Evolutionary conservation across 2,797 vertebrate genomes (phyloP).

Genomic region (Naso thynnoides): DNA sequence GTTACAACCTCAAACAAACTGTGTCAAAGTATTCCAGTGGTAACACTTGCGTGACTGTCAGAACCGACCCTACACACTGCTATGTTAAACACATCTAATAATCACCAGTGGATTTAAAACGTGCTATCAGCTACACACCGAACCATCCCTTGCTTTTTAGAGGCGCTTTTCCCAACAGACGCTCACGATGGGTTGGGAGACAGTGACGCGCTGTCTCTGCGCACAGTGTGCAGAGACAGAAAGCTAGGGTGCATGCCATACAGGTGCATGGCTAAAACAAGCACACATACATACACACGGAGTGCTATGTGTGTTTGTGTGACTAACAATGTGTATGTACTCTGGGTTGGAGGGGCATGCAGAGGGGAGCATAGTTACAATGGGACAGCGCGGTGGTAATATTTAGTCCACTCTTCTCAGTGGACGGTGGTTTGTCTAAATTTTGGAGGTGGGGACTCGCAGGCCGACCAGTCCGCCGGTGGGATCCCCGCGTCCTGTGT

Average conservation of each 20-base stretch:
- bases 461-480: slow-evolving; percentile 97
- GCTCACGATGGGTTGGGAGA: slow-evolving; percentile 73
- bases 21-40: slow-evolving; percentile 68
- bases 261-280: slow-evolving; percentile 77
- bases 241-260: slow-evolving; percentile 78
- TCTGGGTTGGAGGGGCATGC: slow-evolving; percentile 78
- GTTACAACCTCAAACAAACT: slow-evolving; percentile 44
- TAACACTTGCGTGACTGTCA: slow-evolving; percentile 59
- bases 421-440: slow-evolving; percentile 81
- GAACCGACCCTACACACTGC: slow-evolving; percentile 58
- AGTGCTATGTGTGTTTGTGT: slow-evolving; percentile 77
- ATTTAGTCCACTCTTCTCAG: slow-evolving; percentile 66
- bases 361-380: slow-evolving; percentile 79
- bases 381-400: slow-evolving; percentile 75
- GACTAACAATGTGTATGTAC: slow-evolving; percentile 77
- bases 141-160: slow-evolving; percentile 65
- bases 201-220: slow-evolving; percentile 60
- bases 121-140: slow-evolving; percentile 65
- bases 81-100: slow-evolving; percentile 71
- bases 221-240: slow-evolving; percentile 71
- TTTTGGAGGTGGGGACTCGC: slow-evolving; percentile 94
- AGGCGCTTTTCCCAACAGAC: slow-evolving; percentile 64
- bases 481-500: slow-evolving; percentile 94
- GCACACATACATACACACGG: slow-evolving; percentile 79
- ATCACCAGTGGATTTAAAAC: slow-evolving; percentile 68